These are phyloP conservation scores for Phainopepla nitens DNA, from an alignment of 2,113 vertebrate species.

Conservation along the genomic window DNA sequence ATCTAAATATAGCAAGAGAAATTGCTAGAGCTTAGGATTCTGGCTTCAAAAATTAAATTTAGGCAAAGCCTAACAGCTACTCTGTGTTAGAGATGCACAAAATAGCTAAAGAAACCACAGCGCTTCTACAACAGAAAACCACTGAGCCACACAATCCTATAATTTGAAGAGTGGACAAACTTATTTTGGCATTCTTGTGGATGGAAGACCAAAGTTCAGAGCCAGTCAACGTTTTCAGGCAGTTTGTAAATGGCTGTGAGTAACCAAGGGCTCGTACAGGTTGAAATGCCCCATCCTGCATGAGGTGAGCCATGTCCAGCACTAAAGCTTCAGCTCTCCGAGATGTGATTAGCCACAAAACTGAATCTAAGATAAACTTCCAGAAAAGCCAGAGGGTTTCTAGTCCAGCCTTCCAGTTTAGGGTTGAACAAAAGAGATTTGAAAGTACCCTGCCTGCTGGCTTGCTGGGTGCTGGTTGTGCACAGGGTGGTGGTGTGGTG, in stretches of 20 bases:
- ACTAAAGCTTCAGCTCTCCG: neutral
- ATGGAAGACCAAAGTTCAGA: neutral
- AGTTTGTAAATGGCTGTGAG: neutral
- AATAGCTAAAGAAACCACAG: conserved; percentile 55
- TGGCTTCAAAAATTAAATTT: conserved; percentile 32
- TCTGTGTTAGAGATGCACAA: conserved; percentile 41
- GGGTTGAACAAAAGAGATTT: neutral
- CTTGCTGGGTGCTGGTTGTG: neutral
- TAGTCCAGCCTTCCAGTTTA: neutral
- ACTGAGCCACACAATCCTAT: conserved; percentile 27
- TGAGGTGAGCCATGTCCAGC: neutral
- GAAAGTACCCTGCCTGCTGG: neutral
- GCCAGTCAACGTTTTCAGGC: neutral
- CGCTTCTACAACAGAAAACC: conserved; percentile 27
- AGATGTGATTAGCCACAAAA: neutral
- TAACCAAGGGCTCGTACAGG: neutral
- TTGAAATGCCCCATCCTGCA: neutral
- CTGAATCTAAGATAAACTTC: neutral
- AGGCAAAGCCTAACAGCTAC: conserved; percentile 24
- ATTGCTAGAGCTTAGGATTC: conserved; percentile 13
- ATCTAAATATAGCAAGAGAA: conserved; percentile 57
- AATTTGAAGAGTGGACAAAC: conserved; percentile 40
- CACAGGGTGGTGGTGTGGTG: neutral
- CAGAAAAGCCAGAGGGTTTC: neutral
- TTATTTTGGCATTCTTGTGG: conserved; percentile 43